Evolutionary conservation across 1,140 invertebrate genomes (phyloP), one percentile per base, ranked within the genome.

Genomic region (Chrysomallon squamiferum): DNA sequence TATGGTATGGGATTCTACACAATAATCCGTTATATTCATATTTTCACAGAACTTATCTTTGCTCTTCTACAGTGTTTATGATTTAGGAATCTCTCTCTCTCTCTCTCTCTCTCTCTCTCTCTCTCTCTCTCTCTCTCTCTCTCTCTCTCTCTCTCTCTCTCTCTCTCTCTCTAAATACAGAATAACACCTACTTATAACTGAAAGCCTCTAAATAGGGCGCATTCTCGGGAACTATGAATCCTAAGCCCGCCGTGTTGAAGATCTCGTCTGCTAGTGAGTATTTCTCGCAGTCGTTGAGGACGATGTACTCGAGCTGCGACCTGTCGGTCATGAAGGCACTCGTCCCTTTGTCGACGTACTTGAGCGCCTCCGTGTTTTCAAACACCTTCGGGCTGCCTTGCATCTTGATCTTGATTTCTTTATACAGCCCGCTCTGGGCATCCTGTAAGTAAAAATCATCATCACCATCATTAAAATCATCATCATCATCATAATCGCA

Each of bases 201-300:
- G 27, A 79, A 63, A 11, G 68, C 58, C 7, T 71, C 69, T 32
- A 68, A 59, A 57, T 68, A 76, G n/a, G 66, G 59, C 3, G 77
- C 67, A 49, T 77, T 64, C 66, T 77, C 66, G 15, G 68, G 68
- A 11, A 77, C 20, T 25, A 77, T 68, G 41, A 79, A 79, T 30
- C 73, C 73, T 22, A 73, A 60, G 3, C 77, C 77, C 18, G 73
- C 77, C 41, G 69, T 73, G 60, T 79, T 77, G 62, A 79, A 79
- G 30, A 72, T 65, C 47, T 79, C 77, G 22, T 74, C 70, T 22
- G 73, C 75, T 58, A 79, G 30, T 9, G 65, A 43, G 50, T 72
- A 75, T 1, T 50, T 67, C 35, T 68, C 45, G 65, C 77, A 79
- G 33, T 75, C 70, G 13, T 65, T 62, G 20, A 66, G 50, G 11